These are phyloP conservation scores for Bovichtus variegatus DNA, from an alignment of 2,797 vertebrate species.

Conservation along the genomic window DNA sequence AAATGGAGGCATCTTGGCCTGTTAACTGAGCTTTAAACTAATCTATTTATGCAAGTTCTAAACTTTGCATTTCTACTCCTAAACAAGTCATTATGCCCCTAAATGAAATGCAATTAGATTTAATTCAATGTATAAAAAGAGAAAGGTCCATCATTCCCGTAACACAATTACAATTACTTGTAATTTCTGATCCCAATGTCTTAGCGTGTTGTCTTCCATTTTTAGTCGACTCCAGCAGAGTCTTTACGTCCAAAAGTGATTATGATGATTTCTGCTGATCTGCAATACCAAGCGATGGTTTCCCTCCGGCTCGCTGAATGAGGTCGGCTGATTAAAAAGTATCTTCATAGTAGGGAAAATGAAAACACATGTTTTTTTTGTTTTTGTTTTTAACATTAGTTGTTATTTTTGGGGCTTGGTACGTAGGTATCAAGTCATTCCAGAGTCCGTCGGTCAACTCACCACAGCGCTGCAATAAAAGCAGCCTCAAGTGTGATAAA, in stretches of 20 bases:
- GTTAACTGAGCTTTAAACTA: too few species aligned
- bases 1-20: too few species aligned
- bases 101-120: too few species aligned
- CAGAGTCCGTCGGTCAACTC: too few species aligned
- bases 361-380: too few species aligned
- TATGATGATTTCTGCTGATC: neutral
- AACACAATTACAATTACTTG: neutral
- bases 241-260: neutral
- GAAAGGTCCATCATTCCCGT: too few species aligned
- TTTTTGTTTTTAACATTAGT: too few species aligned
- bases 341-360: neutral
- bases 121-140: too few species aligned
- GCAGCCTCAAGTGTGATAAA: neutral
- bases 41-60: neutral
- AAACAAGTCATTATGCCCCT: too few species aligned
- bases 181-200: neutral
- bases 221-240: neutral
- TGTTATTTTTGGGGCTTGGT: neutral
- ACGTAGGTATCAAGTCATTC: neutral
- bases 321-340: neutral
- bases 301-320: neutral
- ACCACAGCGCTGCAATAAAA: neutral
- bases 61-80: neutral
- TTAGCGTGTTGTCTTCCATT: neutral
- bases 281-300: neutral